These are phyloP conservation scores for Chloropsis hardwickii DNA, from an alignment of 2,113 vertebrate species.

Conservation along the genomic window DNA sequence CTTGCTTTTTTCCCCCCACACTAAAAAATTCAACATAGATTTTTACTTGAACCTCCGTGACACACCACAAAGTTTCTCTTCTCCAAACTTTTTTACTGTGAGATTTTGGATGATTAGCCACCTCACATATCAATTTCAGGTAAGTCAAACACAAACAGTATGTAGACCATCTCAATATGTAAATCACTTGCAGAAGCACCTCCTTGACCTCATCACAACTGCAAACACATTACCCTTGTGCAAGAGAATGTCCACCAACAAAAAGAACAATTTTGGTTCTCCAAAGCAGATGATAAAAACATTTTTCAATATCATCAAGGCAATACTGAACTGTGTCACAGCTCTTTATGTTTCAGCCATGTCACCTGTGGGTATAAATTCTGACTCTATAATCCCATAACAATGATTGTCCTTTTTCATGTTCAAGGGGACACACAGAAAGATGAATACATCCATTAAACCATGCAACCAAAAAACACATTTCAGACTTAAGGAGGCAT, in stretches of 20 bases:
- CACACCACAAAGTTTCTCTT: not conserved
- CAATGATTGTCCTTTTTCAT: not conserved
- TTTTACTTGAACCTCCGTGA: not conserved
- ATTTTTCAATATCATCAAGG: not conserved
- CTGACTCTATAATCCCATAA: not conserved
- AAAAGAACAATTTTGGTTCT: not conserved
- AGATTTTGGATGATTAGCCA: not conserved
- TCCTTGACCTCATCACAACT: not conserved
- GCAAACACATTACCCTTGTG: not conserved
- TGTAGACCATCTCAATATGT: accelerated
- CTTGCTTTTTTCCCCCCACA: accelerated
- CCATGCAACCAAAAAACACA: not conserved
- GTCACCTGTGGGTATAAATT: not conserved
- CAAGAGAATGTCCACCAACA: not conserved
- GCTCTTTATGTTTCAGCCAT: not conserved
- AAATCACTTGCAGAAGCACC: not conserved
- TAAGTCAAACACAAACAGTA: not conserved
- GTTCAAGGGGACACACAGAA: not conserved
- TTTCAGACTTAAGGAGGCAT: not conserved
- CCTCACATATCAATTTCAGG: not conserved
- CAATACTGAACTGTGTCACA: not conserved
- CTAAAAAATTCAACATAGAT: not conserved
- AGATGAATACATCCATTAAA: not conserved
- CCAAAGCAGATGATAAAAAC: not conserved
- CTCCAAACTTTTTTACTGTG: not conserved